A percentile compares a stretch with the other conserved stretches of the same genome.
Evolutionary conservation across 2,113 vertebrate genomes (phyloP).

Genomic region (Oryzias curvinotus): DNA sequence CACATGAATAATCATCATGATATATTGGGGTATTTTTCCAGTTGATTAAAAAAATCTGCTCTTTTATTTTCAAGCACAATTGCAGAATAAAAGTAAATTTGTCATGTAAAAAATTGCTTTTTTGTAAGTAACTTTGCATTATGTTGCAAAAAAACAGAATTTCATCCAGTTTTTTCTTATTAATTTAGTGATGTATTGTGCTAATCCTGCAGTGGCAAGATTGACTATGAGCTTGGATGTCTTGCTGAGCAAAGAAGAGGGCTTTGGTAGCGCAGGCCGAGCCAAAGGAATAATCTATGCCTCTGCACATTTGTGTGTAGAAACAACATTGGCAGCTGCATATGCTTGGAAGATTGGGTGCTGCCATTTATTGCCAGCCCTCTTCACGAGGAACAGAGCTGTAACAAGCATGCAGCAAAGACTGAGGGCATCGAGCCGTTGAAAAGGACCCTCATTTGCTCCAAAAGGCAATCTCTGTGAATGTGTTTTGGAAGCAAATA

Average conservation of each 20-base stretch:
- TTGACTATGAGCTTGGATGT: slow-evolving; percentile 41
- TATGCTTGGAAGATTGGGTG: slow-evolving; percentile 47
- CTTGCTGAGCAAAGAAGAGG: slow-evolving; percentile 25
- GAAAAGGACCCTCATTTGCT: slow-evolving; percentile 44
- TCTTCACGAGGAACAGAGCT: slow-evolving; percentile 42
- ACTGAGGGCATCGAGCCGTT: slow-evolving; percentile 24
- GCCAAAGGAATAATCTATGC: slow-evolving; percentile 25
- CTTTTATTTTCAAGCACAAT: too few species aligned
- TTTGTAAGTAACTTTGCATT: too few species aligned
- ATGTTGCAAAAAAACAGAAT: background rate
- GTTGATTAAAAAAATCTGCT: too few species aligned
- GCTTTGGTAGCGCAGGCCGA: slow-evolving; percentile 19
- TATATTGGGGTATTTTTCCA: too few species aligned
- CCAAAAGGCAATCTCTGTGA: slow-evolving; percentile 24
- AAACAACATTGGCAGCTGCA: slow-evolving; percentile 31
- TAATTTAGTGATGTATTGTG: slow-evolving; percentile 15
- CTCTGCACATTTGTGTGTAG: slow-evolving; percentile 33
- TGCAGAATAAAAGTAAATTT: too few species aligned
- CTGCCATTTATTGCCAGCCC: slow-evolving; percentile 47
- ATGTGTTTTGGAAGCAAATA: slow-evolving; percentile 18
- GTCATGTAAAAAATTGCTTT: too few species aligned
- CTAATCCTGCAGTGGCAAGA: slow-evolving; percentile 9
- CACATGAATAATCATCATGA: too few species aligned
- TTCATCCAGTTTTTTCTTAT: background rate
- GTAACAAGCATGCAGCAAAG: slow-evolving; percentile 49